Evolutionary conservation across 35 echinoderm and acorn worm genomes (phyloP).

Genomic region (Heliocidaris erythrogramma): DNA sequence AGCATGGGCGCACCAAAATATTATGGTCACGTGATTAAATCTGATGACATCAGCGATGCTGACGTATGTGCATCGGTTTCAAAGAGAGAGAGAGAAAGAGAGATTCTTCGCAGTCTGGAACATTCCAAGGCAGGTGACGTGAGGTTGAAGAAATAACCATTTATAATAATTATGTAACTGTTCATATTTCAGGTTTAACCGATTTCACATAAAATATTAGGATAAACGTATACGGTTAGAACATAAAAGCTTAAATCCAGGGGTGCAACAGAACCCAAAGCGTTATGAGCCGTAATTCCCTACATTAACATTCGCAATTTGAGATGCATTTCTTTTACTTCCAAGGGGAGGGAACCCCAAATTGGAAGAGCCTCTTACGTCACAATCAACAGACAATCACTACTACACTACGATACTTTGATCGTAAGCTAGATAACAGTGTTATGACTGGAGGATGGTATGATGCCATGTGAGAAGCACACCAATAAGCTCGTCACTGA

Average conservation of each 20-base stretch:
- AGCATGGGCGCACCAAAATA: background rate
- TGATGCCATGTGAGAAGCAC: background rate
- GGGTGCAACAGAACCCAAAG: background rate
- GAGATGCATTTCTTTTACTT: background rate
- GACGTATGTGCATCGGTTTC: background rate
- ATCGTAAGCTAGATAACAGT: background rate
- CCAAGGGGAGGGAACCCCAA: background rate
- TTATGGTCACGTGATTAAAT: background rate
- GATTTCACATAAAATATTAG: no score
- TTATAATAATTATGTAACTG: background rate
- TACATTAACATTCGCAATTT: background rate
- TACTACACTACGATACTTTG: background rate
- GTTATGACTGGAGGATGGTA: conserved; percentile 2
- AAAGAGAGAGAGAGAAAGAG: background rate
- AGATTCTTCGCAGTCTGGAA: background rate
- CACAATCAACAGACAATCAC: background rate
- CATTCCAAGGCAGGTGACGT: background rate
- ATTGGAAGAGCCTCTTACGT: background rate
- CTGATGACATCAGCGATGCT: background rate
- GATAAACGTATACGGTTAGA: no score
- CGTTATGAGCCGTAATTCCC: background rate
- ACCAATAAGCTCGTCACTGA: background rate
- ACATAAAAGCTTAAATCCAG: no score
- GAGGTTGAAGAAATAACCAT: background rate
- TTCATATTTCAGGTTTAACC: background rate